A percentile compares a stretch with the other conserved stretches of the same genome.
These are phyloP conservation scores for Polymixis lichenea DNA, from an alignment of 2,888 invertebrate genomes.

Conservation along the genomic window DNA sequence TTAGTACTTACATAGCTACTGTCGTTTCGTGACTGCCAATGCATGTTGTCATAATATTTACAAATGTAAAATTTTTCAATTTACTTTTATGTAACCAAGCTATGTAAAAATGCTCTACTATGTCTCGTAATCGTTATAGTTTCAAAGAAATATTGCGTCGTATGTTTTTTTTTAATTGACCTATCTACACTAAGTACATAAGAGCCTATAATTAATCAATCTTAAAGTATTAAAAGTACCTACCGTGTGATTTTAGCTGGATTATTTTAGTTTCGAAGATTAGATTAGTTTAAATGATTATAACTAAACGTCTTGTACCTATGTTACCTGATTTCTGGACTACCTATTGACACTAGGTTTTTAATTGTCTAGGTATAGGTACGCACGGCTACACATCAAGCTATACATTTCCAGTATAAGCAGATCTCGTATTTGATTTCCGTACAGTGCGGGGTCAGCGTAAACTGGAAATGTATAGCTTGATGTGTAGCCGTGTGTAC, in stretches of 20 bases:
- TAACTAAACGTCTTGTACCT: not conserved
- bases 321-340: not conserved
- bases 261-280: slow-evolving; percentile 34
- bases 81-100: slow-evolving; percentile 23
- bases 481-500: too few species aligned
- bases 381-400: too few species aligned
- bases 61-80: slow-evolving; percentile 6
- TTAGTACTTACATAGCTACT: not conserved
- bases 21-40: slow-evolving; percentile 8
- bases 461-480: too few species aligned
- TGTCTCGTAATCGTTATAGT: too few species aligned
- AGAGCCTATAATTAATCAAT: slow-evolving; percentile 3
- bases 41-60: slow-evolving; percentile 29
- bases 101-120: not conserved
- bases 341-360: not conserved
- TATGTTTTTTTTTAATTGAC: slow-evolving; percentile 13
- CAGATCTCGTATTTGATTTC: too few species aligned
- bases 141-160: not conserved
- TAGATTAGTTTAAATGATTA: slow-evolving; percentile 19
- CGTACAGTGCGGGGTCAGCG: too few species aligned
- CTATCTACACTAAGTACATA: slow-evolving; percentile 22
- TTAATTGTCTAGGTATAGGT: not conserved
- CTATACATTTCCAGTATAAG: too few species aligned
- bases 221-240: slow-evolving; percentile 2
- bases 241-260: not conserved